Evolutionary conservation across 2,113 vertebrate genomes (phyloP).

Genomic region (Pungitius pungitius): DNA sequence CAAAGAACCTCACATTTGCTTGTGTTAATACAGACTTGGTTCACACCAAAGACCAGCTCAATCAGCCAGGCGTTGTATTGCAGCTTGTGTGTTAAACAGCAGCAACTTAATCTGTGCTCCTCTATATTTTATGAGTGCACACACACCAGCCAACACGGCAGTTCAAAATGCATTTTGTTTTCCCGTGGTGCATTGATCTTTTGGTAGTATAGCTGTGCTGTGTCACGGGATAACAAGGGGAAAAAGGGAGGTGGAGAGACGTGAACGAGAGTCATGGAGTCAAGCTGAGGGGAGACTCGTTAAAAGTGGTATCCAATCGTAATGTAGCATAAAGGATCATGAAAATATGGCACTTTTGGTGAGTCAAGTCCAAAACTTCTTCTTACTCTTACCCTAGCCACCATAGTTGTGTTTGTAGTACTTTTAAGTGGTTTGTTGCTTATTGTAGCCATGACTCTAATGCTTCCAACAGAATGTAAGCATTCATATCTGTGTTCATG

Average conservation of each 20-base stretch:
- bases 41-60: not conserved
- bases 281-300: not conserved
- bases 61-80: slow-evolving; percentile 3
- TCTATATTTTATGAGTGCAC: slow-evolving; percentile 10
- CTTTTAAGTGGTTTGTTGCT: no score
- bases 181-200: slow-evolving; percentile 25
- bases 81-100: not conserved
- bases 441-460: no score
- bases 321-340: no score
- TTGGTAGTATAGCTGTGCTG: slow-evolving; percentile 12
- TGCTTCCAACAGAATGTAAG: no score
- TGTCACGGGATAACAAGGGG: not conserved
- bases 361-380: no score
- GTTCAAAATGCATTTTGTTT: slow-evolving; percentile 40
- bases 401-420: no score
- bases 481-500: no score
- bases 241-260: not conserved
- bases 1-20: not conserved
- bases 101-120: slow-evolving; percentile 17
- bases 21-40: not conserved
- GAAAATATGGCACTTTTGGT: no score
- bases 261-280: not conserved
- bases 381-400: no score
- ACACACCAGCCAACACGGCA: not conserved
- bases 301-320: no score